Percentiles rank a stretch among this genome's conserved stretches.
Conservation (phyloP, 2,888 invertebrate species). For the Stegophylla sp. region DNA sequence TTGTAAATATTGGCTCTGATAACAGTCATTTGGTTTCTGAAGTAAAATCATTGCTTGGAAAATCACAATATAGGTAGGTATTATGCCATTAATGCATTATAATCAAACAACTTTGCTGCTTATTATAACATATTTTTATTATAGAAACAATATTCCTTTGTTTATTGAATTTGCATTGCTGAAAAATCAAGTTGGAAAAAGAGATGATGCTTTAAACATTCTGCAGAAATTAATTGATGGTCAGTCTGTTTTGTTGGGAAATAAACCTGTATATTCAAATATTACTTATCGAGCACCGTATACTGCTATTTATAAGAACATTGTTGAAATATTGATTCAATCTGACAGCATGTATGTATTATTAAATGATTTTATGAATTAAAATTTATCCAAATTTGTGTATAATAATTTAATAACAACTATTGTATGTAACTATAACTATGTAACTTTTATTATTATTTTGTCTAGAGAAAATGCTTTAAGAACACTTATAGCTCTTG, state of each 20-base stretch:
- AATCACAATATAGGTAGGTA: conserved; percentile 51
- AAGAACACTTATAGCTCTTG: conserved; percentile 61
- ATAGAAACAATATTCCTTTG: conserved; percentile 68
- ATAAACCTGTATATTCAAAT: conserved; percentile 55
- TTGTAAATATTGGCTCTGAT: conserved; percentile 35
- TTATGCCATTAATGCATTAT: background rate
- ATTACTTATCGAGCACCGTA: conserved; percentile 64
- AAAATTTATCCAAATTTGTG: background rate
- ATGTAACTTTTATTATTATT: background rate
- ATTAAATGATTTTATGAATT: background rate
- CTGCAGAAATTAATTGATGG: conserved; percentile 58
- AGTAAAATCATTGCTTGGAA: conserved; percentile 40
- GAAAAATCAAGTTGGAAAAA: conserved; percentile 68
- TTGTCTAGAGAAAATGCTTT: conserved; percentile 60
- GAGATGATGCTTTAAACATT: conserved; percentile 66
- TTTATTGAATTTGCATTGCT: conserved; percentile 73
- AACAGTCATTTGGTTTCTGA: conserved; percentile 47
- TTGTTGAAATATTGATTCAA: conserved; percentile 63
- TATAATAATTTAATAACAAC: too few species aligned
- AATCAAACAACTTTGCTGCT: background rate
- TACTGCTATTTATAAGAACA: conserved; percentile 66
- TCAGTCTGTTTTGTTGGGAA: conserved; percentile 50
- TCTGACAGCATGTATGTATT: conserved; percentile 56
- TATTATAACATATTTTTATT: background rate
- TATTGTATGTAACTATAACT: too few species aligned